These are phyloP conservation scores for Dascyllus trimaculatus DNA, from an alignment of 2,113 vertebrate genomes.

Conservation along the genomic window DNA sequence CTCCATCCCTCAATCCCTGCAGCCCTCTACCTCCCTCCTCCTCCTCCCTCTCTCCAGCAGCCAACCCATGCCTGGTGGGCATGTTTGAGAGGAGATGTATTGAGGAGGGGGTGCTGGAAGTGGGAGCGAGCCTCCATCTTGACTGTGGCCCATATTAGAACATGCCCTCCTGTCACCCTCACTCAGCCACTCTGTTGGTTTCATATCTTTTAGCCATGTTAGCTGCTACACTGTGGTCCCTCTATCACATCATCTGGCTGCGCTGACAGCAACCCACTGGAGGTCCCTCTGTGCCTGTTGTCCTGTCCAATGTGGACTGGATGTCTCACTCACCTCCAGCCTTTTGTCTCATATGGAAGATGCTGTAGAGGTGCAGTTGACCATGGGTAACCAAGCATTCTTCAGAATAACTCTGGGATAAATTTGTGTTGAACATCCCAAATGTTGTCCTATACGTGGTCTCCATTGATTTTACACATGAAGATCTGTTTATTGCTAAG, in stretches of 20 bases:
- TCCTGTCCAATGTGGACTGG: slow-evolving; percentile 46
- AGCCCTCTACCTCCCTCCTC: slow-evolving; percentile 46
- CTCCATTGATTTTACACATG: too few relatives aligned
- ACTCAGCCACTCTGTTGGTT: slow-evolving; percentile 60
- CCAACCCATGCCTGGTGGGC: slow-evolving; percentile 89
- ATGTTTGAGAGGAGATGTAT: slow-evolving; percentile 84
- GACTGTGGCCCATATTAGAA: slow-evolving; percentile 68
- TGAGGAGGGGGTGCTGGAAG: slow-evolving; percentile 30
- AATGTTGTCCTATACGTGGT: too few relatives aligned
- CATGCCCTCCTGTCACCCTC: slow-evolving; percentile 68
- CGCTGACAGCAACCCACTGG: slow-evolving; percentile 62
- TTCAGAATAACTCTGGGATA: neutral
- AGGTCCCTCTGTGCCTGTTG: slow-evolving; percentile 59
- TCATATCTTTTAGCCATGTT: slow-evolving; percentile 68
- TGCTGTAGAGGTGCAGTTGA: slow-evolving; percentile 1
- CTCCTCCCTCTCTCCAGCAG: slow-evolving; percentile 71
- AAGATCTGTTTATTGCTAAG: neutral
- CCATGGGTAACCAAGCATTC: neutral
- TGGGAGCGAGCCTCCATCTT: slow-evolving; percentile 62
- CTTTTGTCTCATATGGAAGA: slow-evolving; percentile 24
- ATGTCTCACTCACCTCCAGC: slow-evolving; percentile 58
- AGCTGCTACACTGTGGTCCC: slow-evolving; percentile 40
- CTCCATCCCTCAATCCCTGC: slow-evolving; percentile 64
- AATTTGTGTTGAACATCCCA: slow-evolving; percentile 1
- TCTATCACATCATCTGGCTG: slow-evolving; percentile 66